Evolutionary conservation across 2,797 vertebrate species (phyloP).

Genomic region (Hyperoplus immaculatus): DNA sequence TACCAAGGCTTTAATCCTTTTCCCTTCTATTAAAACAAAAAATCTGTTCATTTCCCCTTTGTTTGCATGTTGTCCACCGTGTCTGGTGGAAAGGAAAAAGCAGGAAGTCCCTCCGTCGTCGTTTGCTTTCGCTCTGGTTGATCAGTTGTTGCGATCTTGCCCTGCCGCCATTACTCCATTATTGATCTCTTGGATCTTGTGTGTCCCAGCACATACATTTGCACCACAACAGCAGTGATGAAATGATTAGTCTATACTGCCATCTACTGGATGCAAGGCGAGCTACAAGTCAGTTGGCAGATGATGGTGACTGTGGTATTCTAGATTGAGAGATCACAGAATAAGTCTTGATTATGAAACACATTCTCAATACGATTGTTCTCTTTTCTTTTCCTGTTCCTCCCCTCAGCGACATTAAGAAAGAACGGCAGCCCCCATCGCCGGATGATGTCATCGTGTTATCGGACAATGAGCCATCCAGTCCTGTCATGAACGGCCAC

Average conservation of each 20-base stretch:
- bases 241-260: conserved; percentile 49
- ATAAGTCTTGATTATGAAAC: neutral
- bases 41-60: conserved; percentile 16
- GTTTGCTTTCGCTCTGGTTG: conserved; percentile 52
- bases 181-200: conserved; percentile 82
- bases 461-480: conserved; percentile 94
- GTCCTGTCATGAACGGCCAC: conserved; percentile 94
- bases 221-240: conserved; percentile 17
- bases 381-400: neutral
- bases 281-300: conserved; percentile 38
- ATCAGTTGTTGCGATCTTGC: conserved; percentile 63
- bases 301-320: neutral
- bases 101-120: conserved; percentile 6
- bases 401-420: conserved; percentile 88
- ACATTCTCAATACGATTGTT: neutral
- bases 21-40: conserved; percentile 14
- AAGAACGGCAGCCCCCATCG: conserved; percentile 88
- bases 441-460: conserved; percentile 97
- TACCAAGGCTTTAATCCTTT: conserved; percentile 33
- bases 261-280: conserved; percentile 72
- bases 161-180: conserved; percentile 81
- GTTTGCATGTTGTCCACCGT: conserved; percentile 24
- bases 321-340: neutral
- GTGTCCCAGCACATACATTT: conserved; percentile 64
- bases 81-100: neutral